Evolutionary conservation across 1,140 invertebrate species (phyloP).

Genomic region (Bilobella aurantiaca): DNA sequence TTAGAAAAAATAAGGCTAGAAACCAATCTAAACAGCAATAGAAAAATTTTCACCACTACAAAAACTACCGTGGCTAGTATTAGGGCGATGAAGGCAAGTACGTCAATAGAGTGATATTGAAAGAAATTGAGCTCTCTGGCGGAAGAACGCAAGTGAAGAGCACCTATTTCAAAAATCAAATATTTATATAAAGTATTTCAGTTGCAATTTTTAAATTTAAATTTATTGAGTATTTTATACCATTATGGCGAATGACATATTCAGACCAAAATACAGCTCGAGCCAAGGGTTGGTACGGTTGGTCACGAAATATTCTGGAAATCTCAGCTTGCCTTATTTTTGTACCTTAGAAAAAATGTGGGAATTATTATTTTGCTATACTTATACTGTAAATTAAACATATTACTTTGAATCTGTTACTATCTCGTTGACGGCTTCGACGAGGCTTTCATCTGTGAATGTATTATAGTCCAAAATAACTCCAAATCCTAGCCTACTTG

Average conservation of each 20-base stretch:
- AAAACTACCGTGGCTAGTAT: neutral
- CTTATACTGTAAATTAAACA: neutral
- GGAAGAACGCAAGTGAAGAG: neutral
- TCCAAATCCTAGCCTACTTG: conserved; percentile 14
- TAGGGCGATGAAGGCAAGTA: neutral
- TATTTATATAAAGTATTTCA: neutral
- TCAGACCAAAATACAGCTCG: neutral
- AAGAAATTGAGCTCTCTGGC: neutral
- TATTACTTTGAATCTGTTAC: conserved; percentile 8
- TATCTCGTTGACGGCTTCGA: neutral
- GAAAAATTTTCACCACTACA: neutral
- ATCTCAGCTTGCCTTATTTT: neutral
- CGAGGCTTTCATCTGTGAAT: conserved; percentile 6
- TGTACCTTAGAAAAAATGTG: neutral
- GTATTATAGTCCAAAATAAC: conserved; percentile 9
- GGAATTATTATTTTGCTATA: too few relatives aligned
- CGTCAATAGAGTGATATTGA: neutral
- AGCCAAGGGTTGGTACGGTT: neutral
- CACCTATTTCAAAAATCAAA: neutral
- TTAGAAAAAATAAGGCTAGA: neutral
- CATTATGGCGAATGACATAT: neutral
- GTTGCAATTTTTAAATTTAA: neutral
- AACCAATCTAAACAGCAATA: neutral
- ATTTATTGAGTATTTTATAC: neutral
- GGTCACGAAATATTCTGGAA: neutral